Evolutionary conservation across 2,888 invertebrate genomes (phyloP), one percentile per base, ranked within the genome.

Genomic region (Dryadula phaetusa): DNA sequence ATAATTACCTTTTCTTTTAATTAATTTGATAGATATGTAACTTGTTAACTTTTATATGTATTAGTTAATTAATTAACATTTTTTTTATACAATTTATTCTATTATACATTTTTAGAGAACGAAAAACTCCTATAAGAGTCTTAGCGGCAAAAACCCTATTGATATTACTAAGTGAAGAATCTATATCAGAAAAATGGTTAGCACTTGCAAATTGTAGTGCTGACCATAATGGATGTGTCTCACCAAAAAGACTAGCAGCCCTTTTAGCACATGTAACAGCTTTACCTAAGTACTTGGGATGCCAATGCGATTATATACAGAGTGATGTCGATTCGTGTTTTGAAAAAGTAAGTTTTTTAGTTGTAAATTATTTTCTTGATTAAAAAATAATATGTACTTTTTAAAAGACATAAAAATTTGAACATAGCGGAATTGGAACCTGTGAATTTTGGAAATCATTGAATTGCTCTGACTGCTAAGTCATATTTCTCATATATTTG

Each of bases 161-260:
- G 60, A 94, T 95, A 54, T 82, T 96, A 7, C 87, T 97, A 65
- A 95, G 96, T 75, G 94, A 94, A 73, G 95, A 95, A 49, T 92
- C 94, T 20, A 88, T 95, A 12, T 85, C 93, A 56, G 95, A 96
- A 69, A 90, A 94, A 74, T 93, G 94, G 90, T 92, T 93, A 69
- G 96, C 95, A 60, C 87, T 97, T 56, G 96, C 96, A 79, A 93
- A 94, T 75, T 94, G 95, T 75, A 93, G 95, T 76, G 94, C 95
- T 1, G 96, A 96, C 82, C 95, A 96, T 77, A 96, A 96, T 79
- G 95, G 95, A 42, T 96, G 95, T 74, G 94, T 96, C 53, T 95
- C 95, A 0, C 94, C 94, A 60, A 92, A 94, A 61, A 88, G 95
- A 37, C 85, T 97, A 60, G 93, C 94, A 3, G 90, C 93, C 0